Percentiles rank a stretch among this genome's conserved stretches.
Conservation (phyloP, 92 coral and sea anemone species). For the Heliopora coerulea region DNA sequence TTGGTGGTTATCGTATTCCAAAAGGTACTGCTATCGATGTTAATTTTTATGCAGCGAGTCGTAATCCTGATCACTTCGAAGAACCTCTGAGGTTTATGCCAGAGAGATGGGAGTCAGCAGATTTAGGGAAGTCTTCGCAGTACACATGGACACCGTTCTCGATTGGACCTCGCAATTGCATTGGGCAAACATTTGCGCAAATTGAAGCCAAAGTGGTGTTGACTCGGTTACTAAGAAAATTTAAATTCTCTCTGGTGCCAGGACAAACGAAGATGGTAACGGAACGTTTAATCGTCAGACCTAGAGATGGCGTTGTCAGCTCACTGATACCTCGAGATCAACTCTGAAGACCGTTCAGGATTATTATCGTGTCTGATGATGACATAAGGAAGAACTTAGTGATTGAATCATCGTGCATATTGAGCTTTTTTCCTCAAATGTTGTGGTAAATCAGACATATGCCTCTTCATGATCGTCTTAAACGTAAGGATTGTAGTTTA, state of each 20-base stretch:
- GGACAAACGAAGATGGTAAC: constrained; percentile 41
- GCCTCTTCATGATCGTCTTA: no score
- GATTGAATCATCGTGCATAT: no score
- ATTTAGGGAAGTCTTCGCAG: background rate
- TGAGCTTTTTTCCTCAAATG: no score
- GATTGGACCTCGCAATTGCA: constrained; percentile 41
- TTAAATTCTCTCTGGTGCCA: constrained; percentile 40
- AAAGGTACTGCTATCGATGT: constrained; percentile 61
- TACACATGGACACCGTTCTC: constrained; percentile 47
- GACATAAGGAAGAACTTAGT: no score
- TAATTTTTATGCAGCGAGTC: constrained; percentile 55
- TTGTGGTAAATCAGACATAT: no score
- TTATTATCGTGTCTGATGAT: no score
- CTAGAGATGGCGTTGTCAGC: constrained; percentile 58
- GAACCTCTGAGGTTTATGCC: constrained; percentile 74
- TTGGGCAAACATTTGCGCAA: constrained; percentile 47
- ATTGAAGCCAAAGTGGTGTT: constrained; percentile 45
- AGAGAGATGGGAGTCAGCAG: constrained; percentile 53
- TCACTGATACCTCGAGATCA: constrained; percentile 33
- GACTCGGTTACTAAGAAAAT: constrained; percentile 48
- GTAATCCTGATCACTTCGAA: constrained; percentile 58
- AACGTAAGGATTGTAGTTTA: no score
- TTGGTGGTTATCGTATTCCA: constrained; percentile 60
- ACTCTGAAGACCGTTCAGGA: no score
- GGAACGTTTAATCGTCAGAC: constrained; percentile 34